These are phyloP conservation scores for Dendrolimus houi DNA, from an alignment of 2,888 invertebrate species.

Conservation along the genomic window DNA sequence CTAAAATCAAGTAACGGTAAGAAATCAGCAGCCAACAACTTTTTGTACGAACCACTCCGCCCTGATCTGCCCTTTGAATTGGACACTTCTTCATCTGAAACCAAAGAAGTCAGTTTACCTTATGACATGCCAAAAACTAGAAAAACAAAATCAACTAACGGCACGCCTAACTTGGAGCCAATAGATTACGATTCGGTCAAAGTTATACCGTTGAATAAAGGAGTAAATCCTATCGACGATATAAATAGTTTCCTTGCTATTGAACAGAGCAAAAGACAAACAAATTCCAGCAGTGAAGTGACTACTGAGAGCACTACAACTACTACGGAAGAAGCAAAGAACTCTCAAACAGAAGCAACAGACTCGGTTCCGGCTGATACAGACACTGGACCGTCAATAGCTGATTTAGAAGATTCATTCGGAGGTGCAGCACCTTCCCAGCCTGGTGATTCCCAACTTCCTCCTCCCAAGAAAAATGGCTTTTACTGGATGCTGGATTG, in stretches of 20 bases:
- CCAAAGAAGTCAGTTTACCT: constrained; percentile 42
- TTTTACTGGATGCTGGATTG: constrained; percentile 91
- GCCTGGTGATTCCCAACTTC: constrained; percentile 77
- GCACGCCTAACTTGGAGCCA: constrained; percentile 43
- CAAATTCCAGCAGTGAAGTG: constrained; percentile 23
- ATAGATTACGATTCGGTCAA: constrained; percentile 60
- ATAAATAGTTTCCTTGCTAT: constrained; percentile 26
- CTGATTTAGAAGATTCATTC: constrained; percentile 86
- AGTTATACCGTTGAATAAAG: constrained; percentile 61
- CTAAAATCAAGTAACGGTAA: constrained; percentile 24
- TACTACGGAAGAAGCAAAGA: constrained; percentile 23
- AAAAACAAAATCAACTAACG: constrained; percentile 36
- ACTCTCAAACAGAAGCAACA: constrained; percentile 29
- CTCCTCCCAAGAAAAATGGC: constrained; percentile 83
- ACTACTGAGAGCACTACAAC: constrained; percentile 23
- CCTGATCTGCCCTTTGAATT: constrained; percentile 56
- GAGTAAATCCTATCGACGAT: constrained; percentile 47
- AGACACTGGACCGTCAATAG: constrained; percentile 70
- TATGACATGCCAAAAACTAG: constrained; percentile 49
- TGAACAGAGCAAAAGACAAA: constrained; percentile 55
- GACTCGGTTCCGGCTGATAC: constrained; percentile 66
- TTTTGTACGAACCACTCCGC: constrained; percentile 52
- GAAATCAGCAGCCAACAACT: constrained; percentile 36
- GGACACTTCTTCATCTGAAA: constrained; percentile 58
- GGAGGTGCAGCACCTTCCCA: constrained; percentile 78